Evolutionary conservation across 2,888 invertebrate genomes (phyloP).

Genomic region (Listrodromus nycthemerus): DNA sequence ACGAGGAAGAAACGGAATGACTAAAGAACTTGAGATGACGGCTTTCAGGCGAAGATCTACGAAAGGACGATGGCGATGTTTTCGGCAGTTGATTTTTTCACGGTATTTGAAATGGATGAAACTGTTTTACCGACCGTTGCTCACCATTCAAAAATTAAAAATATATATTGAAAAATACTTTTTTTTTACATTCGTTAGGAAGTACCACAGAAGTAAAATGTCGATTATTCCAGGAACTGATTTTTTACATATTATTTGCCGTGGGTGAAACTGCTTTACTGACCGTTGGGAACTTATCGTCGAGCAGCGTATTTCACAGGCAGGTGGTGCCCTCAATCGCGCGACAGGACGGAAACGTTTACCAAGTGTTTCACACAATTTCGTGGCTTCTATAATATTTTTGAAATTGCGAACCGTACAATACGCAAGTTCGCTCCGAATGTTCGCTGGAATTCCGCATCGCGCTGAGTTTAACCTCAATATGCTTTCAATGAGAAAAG

Average conservation of each 20-base stretch:
- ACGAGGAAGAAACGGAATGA: neutral
- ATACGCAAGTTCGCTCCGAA: neutral
- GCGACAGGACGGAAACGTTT: neutral
- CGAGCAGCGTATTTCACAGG: neutral
- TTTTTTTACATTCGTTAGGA: no score
- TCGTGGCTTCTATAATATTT: neutral
- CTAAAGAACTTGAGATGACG: neutral
- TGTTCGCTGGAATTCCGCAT: neutral
- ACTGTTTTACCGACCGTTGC: no score
- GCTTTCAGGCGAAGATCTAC: no score
- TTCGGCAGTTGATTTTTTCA: no score
- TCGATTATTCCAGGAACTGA: neutral
- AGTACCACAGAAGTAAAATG: no score
- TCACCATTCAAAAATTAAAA: no score
- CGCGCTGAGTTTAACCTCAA: neutral
- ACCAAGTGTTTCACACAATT: neutral
- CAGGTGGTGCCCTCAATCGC: slow-evolving; percentile 43
- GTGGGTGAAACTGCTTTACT: slow-evolving; percentile 1
- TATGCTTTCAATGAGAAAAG: neutral
- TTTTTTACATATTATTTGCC: neutral
- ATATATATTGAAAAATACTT: no score
- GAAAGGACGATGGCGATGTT: no score
- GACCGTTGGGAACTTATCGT: slow-evolving; percentile 8
- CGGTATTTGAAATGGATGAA: no score
- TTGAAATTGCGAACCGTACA: neutral